Evolutionary conservation across 2,888 invertebrate species (phyloP), one percentile per base, ranked within the genome.

Genomic region (Julus scanicus): DNA sequence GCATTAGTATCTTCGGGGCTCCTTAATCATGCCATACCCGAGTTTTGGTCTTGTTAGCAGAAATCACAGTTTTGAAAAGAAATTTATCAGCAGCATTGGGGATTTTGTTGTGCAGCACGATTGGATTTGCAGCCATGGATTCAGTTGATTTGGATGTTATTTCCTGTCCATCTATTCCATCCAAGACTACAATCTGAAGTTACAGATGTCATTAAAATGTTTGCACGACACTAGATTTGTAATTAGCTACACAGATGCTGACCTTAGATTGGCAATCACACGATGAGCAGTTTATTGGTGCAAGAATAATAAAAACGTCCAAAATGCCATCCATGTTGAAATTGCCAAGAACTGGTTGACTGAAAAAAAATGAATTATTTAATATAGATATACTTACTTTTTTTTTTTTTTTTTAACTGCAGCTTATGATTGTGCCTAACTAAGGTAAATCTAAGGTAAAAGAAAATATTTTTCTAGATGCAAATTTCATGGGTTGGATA

Each of bases 131-230:
- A 4, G 57, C 57, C 57, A 57, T 57, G 17, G 57, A 57, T 15
- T 57, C n/a, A 6, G n/a, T n/a, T n/a, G n/a, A 57, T 57, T 17
- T 6, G 57, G 17, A n/a, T 2, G 57, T n/a, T 2, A 57, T n/a
- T 57, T 57, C 57, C 57, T 57, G 57, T n/a, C 57, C 57, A 57
- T 57, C 57, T 57, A n/a, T 57, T 57, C 57, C 57, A n/a, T 57
- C n/a, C n/a, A 57, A 57, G 17, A 57, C 57, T 11, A n/a, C n/a
- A 57, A 57, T 57, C 57, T 57, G 57, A 2, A 57, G n/a, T 15
- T 8, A 48, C 9, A 48, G 48, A 53, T 53, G 53, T 53, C 13
- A 57, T 57, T 4, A 57, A 1, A 57, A n/a, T 57, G n/a, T 57
- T 57, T 57, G 11, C 3, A 57, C n/a, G 13, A 15, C 53, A 53